Evolutionary conservation across 2,888 invertebrate genomes (phyloP).

Genomic region (Unio delphinus): DNA sequence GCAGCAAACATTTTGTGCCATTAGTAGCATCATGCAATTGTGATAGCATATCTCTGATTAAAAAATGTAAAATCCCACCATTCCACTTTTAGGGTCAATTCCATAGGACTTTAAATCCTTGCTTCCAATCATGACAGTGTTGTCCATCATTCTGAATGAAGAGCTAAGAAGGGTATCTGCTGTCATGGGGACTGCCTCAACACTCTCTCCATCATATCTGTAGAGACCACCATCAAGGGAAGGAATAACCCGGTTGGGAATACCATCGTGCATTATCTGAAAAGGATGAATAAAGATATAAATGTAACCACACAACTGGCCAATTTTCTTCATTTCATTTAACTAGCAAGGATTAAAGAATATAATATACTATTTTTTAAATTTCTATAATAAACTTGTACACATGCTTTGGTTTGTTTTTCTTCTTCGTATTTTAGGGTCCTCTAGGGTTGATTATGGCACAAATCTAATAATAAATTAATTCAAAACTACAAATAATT

Average conservation of each 20-base stretch:
- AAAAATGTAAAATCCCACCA: constrained; percentile 43
- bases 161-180: constrained; percentile 86
- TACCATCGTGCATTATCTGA: constrained; percentile 63
- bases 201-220: constrained; percentile 89
- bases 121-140: constrained; percentile 78
- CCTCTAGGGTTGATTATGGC: not conserved
- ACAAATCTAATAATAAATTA: too few species aligned
- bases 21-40: too few species aligned
- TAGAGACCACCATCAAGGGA: constrained; percentile 93
- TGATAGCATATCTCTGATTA: too few species aligned
- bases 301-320: not conserved
- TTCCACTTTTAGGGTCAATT: constrained; percentile 82
- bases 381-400: not conserved
- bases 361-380: not conserved
- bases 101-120: constrained; percentile 90
- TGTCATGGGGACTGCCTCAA: constrained; percentile 89
- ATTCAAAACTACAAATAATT: too few species aligned
- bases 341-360: not conserved
- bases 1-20: too few species aligned
- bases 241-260: constrained; percentile 83
- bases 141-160: constrained; percentile 82
- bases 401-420: not conserved
- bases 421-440: too few species aligned
- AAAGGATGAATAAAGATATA: constrained; percentile 11
- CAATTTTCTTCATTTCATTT: not conserved